Conservation (phyloP, 2,888 invertebrate genomes). For the Hypsopygia costalis region DNA sequence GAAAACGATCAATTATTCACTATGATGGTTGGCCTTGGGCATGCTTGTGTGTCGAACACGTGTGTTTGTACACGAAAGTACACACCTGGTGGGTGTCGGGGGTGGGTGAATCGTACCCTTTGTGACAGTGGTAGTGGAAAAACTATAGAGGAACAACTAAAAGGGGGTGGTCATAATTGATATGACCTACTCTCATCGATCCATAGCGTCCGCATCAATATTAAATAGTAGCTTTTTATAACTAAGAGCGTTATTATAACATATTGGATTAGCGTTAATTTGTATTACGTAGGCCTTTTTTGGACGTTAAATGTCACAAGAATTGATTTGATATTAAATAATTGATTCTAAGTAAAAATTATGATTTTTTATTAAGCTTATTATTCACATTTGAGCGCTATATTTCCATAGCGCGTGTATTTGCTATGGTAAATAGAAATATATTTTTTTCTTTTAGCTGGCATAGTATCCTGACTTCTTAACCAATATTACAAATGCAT, state of each 20-base stretch:
- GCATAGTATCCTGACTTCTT: too few species aligned
- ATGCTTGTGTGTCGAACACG: conserved; percentile 35
- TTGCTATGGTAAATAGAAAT: too few species aligned
- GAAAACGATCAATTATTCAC: conserved; percentile 74
- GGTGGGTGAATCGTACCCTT: conserved; percentile 18
- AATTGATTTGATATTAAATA: too few species aligned
- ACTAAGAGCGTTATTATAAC: conserved; percentile 3
- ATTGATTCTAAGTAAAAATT: too few species aligned
- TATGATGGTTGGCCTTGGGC: conserved; percentile 52
- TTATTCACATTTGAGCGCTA: too few species aligned
- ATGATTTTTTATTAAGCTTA: too few species aligned
- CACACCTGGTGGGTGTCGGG: conserved; percentile 33
- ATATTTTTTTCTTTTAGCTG: too few species aligned
- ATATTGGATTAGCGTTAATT: conserved; percentile 3
- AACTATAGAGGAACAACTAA: conserved; percentile 38
- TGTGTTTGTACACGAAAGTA: conserved; percentile 43
- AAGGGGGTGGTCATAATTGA: conserved; percentile 41
- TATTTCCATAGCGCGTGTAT: too few species aligned
- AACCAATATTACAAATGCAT: too few species aligned
- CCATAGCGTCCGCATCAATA: conserved; percentile 18
- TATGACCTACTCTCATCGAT: conserved; percentile 43
- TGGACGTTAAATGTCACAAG: too few species aligned
- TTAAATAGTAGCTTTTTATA: conserved; percentile 1
- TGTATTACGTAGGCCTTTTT: too few species aligned
- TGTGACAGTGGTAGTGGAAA: conserved; percentile 31